A percentile compares a stretch with the other conserved stretches of the same genome.
phyloP scores from a whole-genome alignment of 2,888 invertebrate species.

The Glaucopsyche alexis region DNA sequence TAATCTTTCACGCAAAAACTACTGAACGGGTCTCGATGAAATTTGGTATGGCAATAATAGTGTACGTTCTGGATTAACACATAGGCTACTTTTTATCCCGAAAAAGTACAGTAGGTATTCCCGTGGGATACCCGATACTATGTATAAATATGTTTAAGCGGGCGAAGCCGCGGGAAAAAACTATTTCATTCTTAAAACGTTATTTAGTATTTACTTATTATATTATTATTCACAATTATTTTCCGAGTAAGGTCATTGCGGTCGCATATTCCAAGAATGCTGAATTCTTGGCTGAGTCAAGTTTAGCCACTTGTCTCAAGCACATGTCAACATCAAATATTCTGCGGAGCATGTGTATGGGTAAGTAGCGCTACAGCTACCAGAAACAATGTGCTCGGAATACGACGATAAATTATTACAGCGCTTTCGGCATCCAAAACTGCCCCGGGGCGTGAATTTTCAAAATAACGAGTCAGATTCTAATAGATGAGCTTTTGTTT shows the following conservation, averaged over 20 bases:
- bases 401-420: background rate
- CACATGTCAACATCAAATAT: slow-evolving; percentile 13
- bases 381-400: background rate
- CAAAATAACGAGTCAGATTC: no score
- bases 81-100: no score
- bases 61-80: no score
- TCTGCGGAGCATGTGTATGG: background rate
- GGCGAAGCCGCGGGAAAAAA: no score
- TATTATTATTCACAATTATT: background rate
- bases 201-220: background rate
- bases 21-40: no score
- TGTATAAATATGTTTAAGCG: no score
- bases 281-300: background rate
- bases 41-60: no score
- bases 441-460: no score
- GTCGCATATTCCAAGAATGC: slow-evolving; percentile 1
- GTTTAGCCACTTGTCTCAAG: background rate
- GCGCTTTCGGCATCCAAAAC: background rate
- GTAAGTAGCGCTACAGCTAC: background rate
- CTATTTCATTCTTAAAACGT: background rate
- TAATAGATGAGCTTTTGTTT: no score
- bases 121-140: no score
- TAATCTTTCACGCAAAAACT: no score
- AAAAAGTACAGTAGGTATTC: no score
- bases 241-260: background rate